Evolutionary conservation across 1,140 invertebrate species (phyloP), one percentile per base, ranked within the genome.

Genomic region (Neodiprion lecontei): DNA sequence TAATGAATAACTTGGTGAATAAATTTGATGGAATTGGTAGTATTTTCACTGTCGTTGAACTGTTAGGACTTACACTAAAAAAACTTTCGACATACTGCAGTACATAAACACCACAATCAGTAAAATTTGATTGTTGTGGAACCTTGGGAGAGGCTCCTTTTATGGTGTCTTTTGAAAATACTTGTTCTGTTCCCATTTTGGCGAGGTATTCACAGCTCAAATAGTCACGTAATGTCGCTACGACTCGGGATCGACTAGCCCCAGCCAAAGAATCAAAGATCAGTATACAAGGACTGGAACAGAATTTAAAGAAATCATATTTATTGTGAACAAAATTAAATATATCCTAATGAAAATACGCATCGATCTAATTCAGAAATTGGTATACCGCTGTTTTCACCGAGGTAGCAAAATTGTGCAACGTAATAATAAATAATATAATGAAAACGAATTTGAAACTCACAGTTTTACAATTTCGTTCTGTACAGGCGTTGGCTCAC

Each of bases 61-160:
- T 1, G 28, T 40, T 21, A 69, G 73, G 23, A 83, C 77, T 87
- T 87, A 93, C 93, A 88, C 92, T 91, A 84, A 99, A 98, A 90
- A 99, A 99, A 73, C 93, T 94, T 89, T 99, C 97, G 7, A 97
- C 96, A 91, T 98, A 99, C 86, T 99, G 96, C 49, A 99, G 89
- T 65, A 99, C 89, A 89, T 96, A 99, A 8, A 99, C 89, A 4
- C 98, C 98, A 90, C 98, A 99, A 88, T 99, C 98, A 61, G 95
- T 96, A 84, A 94, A 97, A 90, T 99, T 99, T 75, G 94, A 96
- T 89, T 99, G 98, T 84, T 98, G 97, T 21, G 98, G 98, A 74
- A 98, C 96, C 90, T 95, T 96, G 0, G 96, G 95, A 81, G 91
- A 92, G 70, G 92, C 91, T 4, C 96, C 96, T 83, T 94, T 95